These are phyloP conservation scores for Marmota monax DNA, from an alignment of 2,113 vertebrate genomes.

Conservation along the genomic window DNA sequence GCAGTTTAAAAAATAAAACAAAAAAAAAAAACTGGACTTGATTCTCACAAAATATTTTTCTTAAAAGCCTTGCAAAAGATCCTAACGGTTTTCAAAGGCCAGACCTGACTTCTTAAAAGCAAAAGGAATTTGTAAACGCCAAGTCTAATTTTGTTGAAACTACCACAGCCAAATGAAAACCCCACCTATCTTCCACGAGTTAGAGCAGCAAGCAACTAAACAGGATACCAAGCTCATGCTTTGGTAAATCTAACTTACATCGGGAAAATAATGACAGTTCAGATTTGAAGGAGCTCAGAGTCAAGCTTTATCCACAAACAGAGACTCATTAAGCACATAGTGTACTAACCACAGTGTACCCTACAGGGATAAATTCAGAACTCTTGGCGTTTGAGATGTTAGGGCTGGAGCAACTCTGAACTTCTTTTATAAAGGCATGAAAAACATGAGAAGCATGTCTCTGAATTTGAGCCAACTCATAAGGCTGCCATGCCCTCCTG, in stretches of 20 bases:
- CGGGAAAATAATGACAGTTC: constrained; percentile 63
- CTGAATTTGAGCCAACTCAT: constrained; percentile 63
- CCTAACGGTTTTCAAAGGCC: constrained; percentile 50
- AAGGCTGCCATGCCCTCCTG: constrained; percentile 66
- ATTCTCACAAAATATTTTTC: constrained; percentile 59
- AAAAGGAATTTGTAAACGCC: constrained; percentile 67
- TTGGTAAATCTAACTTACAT: constrained; percentile 45
- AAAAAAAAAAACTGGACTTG: not conserved
- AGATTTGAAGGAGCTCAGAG: constrained; percentile 59
- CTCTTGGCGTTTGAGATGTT: constrained; percentile 65
- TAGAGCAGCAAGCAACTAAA: constrained; percentile 45
- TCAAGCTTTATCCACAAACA: constrained; percentile 64
- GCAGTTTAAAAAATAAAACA: not conserved
- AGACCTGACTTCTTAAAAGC: constrained; percentile 44
- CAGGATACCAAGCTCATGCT: not conserved
- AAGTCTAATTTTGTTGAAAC: constrained; percentile 70
- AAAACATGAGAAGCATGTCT: constrained; percentile 72
- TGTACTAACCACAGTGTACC: constrained; percentile 63
- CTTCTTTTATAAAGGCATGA: constrained; percentile 70
- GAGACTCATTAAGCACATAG: constrained; percentile 71
- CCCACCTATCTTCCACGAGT: constrained; percentile 60
- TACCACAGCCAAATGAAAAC: constrained; percentile 42
- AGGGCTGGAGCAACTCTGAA: constrained; percentile 64
- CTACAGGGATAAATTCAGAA: constrained; percentile 68
- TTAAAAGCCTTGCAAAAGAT: constrained; percentile 56